Evolutionary conservation across 1,140 invertebrate genomes (phyloP), one percentile per base, ranked within the genome.

Genomic region (Micrasema minimum): DNA sequence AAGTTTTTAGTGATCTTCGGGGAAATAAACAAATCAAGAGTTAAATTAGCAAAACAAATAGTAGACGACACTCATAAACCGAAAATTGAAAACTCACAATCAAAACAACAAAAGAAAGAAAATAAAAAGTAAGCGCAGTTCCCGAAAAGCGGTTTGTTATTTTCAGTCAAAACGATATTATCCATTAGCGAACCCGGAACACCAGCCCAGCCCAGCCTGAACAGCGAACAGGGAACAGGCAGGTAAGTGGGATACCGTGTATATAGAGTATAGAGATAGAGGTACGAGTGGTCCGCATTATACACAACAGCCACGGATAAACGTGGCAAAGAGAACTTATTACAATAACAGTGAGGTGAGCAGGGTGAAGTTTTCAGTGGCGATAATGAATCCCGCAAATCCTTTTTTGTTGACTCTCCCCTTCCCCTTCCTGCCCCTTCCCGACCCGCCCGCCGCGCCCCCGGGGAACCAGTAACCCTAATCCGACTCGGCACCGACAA

Each of bases 341-440:
- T 20, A 20, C 18, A 20, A 61, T 43, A 41, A 61, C 37, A 61
- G 57, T 41, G 57, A 43, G 57, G 57, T 55, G 51, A 55, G 51
- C 51, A 12, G 51, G 26, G 26, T 55, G 23, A 61, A 61, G 38
- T 31, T 61, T 61, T 41, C 57, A 61, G 57, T 41, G 35, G 57
- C 57, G 57, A 61, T 61, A 61, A 61, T 61, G 57, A 61, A 61
- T 61, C 38, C 57, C 57, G 57, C 57, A 61, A 61, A 61, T 61
- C 57, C 57, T 41, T 61, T 61, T 61, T 61, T 61, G 57, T 43
- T 55, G 51, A n/a, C 26, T 9, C 26, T 1, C 23, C 51, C 26
- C 14, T 35, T 14, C 35, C 14, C 20, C 31, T 37, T 14, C 18
- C 37, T 7, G 57, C 35, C 35, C 16, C 37, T 1, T 12, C n/a